Conservation (phyloP, 2,888 invertebrate genomes). For the Eurytoma californica region DNA sequence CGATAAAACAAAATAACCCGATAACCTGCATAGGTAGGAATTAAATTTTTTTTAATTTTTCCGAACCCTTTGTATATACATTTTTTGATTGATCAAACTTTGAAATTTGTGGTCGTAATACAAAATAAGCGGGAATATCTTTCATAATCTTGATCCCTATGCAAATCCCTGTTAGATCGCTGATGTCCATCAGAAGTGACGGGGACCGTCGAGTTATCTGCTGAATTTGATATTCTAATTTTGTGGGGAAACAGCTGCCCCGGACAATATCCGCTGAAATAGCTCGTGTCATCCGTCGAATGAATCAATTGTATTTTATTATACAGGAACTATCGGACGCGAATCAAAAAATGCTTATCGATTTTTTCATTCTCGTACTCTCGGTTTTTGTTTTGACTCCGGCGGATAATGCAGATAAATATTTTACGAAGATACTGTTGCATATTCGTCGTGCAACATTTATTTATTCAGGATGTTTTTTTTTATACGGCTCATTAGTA, state of each 20-base stretch:
- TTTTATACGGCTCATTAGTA: too few species aligned
- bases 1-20: too few species aligned
- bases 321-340: not conserved
- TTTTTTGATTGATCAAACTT: too few species aligned
- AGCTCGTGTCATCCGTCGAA: not conserved
- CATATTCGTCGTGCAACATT: too few species aligned
- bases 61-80: too few species aligned
- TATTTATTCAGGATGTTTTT: too few species aligned
- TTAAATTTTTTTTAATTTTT: too few species aligned
- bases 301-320: conserved; percentile 11
- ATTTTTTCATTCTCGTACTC: not conserved
- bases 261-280: not conserved
- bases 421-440: not conserved
- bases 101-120: too few species aligned
- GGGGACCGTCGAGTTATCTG: not conserved
- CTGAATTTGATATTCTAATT: conserved; percentile 40
- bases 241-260: not conserved
- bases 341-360: not conserved
- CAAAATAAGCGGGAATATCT: too few species aligned
- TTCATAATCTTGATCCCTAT: too few species aligned
- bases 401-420: not conserved
- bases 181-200: conserved; percentile 12
- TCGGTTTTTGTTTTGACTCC: not conserved
- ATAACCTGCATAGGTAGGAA: too few species aligned
- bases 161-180: too few species aligned